Evolutionary conservation across 2,888 invertebrate genomes (phyloP).

Genomic region (Aporophyla lueneburgensis): DNA sequence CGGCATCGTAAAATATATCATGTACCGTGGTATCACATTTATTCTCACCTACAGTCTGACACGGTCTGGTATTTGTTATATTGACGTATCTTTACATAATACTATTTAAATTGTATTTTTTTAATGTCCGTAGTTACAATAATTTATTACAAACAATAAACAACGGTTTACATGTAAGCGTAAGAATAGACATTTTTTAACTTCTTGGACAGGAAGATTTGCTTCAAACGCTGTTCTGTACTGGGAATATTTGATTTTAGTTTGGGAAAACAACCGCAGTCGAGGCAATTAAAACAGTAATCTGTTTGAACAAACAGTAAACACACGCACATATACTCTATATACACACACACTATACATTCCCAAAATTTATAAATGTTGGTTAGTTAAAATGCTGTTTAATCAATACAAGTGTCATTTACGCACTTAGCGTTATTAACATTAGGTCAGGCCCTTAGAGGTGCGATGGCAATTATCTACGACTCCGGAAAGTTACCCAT

Average conservation of each 20-base stretch:
- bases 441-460: conserved; percentile 7
- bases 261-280: neutral
- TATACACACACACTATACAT: too few species aligned
- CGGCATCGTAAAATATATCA: neutral
- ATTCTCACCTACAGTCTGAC: conserved; percentile 24
- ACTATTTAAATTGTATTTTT: conserved; percentile 15
- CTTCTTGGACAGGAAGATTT: neutral
- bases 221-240: neutral
- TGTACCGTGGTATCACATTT: conserved; percentile 25
- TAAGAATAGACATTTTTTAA: neutral
- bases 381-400: conserved; percentile 8
- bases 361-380: neutral
- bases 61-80: conserved; percentile 17
- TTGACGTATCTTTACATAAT: neutral
- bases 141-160: conserved; percentile 27
- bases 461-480: neutral
- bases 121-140: conserved; percentile 18
- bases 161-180: neutral
- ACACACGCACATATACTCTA: too few species aligned
- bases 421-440: conserved; percentile 19
- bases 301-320: neutral
- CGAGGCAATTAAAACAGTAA: neutral
- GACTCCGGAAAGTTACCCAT: neutral
- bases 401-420: conserved; percentile 2
- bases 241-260: neutral